Evolutionary conservation across 1,140 invertebrate species (phyloP).

Genomic region (Drosophila oshimai): DNA sequence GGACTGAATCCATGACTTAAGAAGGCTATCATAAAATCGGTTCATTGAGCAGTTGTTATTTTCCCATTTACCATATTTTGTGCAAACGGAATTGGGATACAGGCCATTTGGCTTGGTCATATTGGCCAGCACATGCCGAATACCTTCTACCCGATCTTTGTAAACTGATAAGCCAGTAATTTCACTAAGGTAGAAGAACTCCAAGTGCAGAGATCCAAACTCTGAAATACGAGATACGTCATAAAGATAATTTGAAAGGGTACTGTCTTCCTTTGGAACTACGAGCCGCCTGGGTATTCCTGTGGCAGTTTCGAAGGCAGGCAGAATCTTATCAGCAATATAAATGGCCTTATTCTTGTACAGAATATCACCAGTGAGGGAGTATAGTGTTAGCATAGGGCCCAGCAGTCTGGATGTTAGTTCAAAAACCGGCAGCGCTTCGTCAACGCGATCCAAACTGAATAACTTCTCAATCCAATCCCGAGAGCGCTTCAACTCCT

Average conservation of each 20-base stretch:
- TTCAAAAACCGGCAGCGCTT: constrained; percentile 98
- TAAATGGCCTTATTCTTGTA: constrained; percentile 96
- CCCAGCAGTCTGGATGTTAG: constrained; percentile 98
- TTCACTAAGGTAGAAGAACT: constrained; percentile 97
- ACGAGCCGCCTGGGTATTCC: constrained; percentile 95
- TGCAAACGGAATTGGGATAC: constrained; percentile 98
- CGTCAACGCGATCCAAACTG: constrained; percentile 90
- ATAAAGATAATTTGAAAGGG: constrained; percentile 93
- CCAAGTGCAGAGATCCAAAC: constrained; percentile 97
- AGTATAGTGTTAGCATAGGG: constrained; percentile 94
- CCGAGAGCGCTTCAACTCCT: constrained; percentile 95
- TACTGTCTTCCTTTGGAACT: constrained; percentile 86
- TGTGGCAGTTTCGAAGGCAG: constrained; percentile 98
- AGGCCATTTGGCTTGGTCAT: constrained; percentile 95
- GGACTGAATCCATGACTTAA: constrained; percentile 97
- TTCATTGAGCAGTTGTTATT: constrained; percentile 89
- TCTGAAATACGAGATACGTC: constrained; percentile 97
- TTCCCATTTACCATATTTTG: constrained; percentile 89
- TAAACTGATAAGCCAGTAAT: constrained; percentile 96
- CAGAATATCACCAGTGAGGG: constrained; percentile 96
- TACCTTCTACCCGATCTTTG: constrained; percentile 91
- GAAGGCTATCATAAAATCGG: constrained; percentile 98
- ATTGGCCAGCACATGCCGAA: constrained; percentile 90
- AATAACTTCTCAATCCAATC: constrained; percentile 95
- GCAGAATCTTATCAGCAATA: constrained; percentile 95